These are phyloP conservation scores for Rhyacophila evoluta DNA, from an alignment of 2,888 invertebrate species.

Conservation along the genomic window DNA sequence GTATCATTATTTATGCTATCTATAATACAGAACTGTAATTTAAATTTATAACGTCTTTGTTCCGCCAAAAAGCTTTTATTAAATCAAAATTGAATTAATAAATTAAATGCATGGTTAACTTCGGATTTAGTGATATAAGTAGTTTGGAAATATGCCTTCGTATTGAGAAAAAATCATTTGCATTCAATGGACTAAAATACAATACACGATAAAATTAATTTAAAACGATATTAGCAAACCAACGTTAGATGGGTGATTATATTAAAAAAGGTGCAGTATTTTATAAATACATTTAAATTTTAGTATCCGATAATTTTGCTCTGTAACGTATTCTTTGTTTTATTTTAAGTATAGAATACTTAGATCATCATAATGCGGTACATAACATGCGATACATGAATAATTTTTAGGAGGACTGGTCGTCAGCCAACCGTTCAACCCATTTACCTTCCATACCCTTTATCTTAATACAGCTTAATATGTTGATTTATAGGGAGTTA, in stretches of 20 bases:
- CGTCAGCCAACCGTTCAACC: too few species aligned
- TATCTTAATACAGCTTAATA: too few species aligned
- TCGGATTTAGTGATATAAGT: background rate
- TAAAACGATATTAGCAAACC: background rate
- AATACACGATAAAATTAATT: background rate
- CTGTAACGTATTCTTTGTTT: too few species aligned
- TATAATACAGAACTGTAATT: background rate
- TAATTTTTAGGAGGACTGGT: too few species aligned
- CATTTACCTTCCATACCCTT: too few species aligned
- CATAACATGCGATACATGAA: too few species aligned
- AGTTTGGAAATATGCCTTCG: background rate
- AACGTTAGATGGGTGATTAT: background rate
- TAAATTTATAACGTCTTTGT: constrained; percentile 8
- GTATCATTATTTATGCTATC: constrained; percentile 28
- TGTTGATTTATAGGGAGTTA: too few species aligned
- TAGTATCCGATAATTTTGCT: background rate
- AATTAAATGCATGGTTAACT: constrained; percentile 17
- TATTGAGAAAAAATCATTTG: background rate
- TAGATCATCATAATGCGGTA: too few species aligned
- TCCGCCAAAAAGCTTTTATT: background rate
- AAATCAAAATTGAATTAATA: constrained; percentile 19
- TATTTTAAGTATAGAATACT: too few species aligned
- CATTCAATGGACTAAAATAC: background rate
- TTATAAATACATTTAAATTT: background rate
- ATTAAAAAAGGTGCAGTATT: background rate